Percentiles rank a stretch among this genome's conserved stretches.
Evolutionary conservation across 2,797 vertebrate species (phyloP).

Genomic region (Phalloptychus januarius): DNA sequence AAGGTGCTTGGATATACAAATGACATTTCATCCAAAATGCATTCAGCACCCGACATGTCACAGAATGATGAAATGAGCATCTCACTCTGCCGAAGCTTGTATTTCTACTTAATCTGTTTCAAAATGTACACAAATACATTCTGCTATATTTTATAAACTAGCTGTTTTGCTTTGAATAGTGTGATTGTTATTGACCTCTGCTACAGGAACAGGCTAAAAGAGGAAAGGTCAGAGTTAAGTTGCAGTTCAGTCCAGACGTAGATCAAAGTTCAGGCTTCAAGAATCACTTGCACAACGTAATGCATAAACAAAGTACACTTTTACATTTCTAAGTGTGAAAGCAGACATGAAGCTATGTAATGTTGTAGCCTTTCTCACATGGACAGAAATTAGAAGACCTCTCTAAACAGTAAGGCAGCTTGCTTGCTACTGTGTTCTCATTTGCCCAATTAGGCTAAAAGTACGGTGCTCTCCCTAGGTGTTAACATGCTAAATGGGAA

Average conservation of each 20-base stretch:
- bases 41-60: not conserved
- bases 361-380: slow-evolving; percentile 14
- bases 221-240: not conserved
- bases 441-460: slow-evolving; percentile 75
- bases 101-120: not conserved
- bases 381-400: slow-evolving; percentile 53
- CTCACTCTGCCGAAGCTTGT: not conserved
- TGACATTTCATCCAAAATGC: not conserved
- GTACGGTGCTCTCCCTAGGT: slow-evolving; percentile 67
- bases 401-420: slow-evolving; percentile 56
- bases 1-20: not conserved
- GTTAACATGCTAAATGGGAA: slow-evolving; percentile 76
- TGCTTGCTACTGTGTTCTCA: slow-evolving; percentile 71
- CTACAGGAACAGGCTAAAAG: not conserved
- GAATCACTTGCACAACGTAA: not conserved
- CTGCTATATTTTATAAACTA: not conserved
- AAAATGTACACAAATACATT: not conserved
- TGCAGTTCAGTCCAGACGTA: not conserved
- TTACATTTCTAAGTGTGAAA: not conserved
- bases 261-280: not conserved
- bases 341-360: not conserved
- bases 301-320: not conserved
- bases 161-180: not conserved
- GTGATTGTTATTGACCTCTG: not conserved
- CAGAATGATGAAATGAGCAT: not conserved